Conservation (phyloP, 2,888 invertebrate species). For the Melanargia galathea region DNA sequence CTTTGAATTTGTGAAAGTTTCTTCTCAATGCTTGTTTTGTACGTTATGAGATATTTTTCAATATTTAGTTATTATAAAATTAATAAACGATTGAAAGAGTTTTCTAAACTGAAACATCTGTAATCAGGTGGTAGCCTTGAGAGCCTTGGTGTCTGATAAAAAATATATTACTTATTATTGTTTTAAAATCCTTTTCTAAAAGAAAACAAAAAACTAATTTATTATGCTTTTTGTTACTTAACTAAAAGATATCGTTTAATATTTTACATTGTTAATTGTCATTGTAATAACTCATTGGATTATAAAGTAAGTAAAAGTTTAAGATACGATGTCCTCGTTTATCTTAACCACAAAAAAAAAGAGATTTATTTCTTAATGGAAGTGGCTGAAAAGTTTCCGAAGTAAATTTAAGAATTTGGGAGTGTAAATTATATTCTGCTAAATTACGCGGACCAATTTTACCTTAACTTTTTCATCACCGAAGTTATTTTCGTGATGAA, state of each 20-base stretch:
- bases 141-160: no score
- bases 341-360: conserved; percentile 17
- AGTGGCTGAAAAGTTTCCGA: conserved; percentile 11
- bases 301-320: conserved; percentile 17
- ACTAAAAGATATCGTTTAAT: background rate
- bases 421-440: conserved; percentile 20
- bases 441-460: conserved; percentile 13
- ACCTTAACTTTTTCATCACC: conserved; percentile 5
- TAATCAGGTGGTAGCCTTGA: no score
- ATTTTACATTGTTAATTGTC: background rate
- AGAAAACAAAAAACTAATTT: background rate
- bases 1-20: no score
- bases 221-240: background rate
- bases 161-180: no score
- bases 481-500: background rate
- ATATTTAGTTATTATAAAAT: no score
- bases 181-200: background rate
- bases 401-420: background rate
- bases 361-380: conserved; percentile 16
- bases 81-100: no score
- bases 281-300: conserved; percentile 11
- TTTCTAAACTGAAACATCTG: no score
- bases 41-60: no score
- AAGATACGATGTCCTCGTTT: conserved; percentile 10
- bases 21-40: no score